Conservation (phyloP, 2,797 vertebrate genomes). For the Cynopterus sphinx region DNA sequence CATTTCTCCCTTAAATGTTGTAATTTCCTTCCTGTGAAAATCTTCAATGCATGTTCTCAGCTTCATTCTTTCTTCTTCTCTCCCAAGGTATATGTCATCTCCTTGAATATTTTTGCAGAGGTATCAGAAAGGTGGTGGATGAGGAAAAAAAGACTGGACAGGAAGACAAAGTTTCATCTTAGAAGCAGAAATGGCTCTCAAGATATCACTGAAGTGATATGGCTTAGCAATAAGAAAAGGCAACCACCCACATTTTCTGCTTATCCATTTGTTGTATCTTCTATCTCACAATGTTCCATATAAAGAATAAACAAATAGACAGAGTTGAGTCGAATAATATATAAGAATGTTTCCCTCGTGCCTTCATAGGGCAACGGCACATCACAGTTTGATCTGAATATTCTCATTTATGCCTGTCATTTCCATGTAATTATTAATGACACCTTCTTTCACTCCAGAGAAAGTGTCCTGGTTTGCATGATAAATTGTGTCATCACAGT, state of each 20-base stretch:
- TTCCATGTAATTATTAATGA: background rate
- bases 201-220: background rate
- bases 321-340: background rate
- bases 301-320: background rate
- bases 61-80: too few species aligned
- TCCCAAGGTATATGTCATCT: rapidly evolving
- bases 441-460: background rate
- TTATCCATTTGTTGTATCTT: background rate
- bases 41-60: background rate
- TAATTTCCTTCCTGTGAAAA: background rate
- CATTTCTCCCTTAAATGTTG: too few species aligned
- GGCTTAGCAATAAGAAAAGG: background rate
- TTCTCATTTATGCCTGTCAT: background rate
- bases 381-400: too few species aligned
- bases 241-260: background rate
- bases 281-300: background rate
- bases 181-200: background rate
- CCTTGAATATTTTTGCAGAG: background rate
- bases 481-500: background rate
- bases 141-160: background rate
- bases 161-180: background rate
- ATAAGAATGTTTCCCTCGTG: background rate
- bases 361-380: too few species aligned
- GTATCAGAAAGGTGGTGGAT: background rate
- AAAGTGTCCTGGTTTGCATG: background rate